Evolutionary conservation across 2,797 vertebrate genomes (phyloP), one percentile per base, ranked within the genome.

Genomic region (Phyllotis vaccarum): DNA sequence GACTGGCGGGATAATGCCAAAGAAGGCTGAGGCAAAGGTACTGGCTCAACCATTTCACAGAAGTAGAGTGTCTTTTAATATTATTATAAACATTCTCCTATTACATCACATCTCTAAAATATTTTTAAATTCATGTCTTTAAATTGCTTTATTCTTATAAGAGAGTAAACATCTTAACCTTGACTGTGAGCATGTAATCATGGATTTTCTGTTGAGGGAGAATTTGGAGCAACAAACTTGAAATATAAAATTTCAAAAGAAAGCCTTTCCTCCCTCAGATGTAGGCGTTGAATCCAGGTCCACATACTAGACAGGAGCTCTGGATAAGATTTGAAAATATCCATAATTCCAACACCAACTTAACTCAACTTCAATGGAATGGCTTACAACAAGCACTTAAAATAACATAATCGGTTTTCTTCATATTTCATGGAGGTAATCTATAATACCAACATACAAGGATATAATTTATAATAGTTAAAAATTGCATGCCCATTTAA

Each of bases 161-260:
- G 87, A 91, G 43, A 90, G 19, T 89, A 58, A 94, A 91, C 93
- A 86, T 17, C 34, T 89, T 92, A 62, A 54, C 52, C 29, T 81
- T 74, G 56, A 21, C 43, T 93, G 37, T 75, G 49, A 92, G 43
- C 81, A 10, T 22, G 86, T 46, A 89, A 49, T 14, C n/a, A 60
- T 66, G 19, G 8, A 40, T 88, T 95, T 92, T 21, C 83, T 60
- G 24, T 82, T 90, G 34, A 43, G n/a, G 31, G 7, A 83, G 40
- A 14, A 66, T 34, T 80, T 70, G 60, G 52, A 3, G 16, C 34
- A 37, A 34, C 14, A 54, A 68, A 78, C 2, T 49, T 72, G 78
- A 92, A 94, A 93, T 94, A 92, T 17, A 95, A 72, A 92, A 93
- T 93, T 31, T 93, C 92, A 87, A 92, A 83, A 80, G 83, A 58